phyloP scores from a whole-genome alignment of 2,113 vertebrate genomes.

The Phalacrocorax brasilianus region DNA sequence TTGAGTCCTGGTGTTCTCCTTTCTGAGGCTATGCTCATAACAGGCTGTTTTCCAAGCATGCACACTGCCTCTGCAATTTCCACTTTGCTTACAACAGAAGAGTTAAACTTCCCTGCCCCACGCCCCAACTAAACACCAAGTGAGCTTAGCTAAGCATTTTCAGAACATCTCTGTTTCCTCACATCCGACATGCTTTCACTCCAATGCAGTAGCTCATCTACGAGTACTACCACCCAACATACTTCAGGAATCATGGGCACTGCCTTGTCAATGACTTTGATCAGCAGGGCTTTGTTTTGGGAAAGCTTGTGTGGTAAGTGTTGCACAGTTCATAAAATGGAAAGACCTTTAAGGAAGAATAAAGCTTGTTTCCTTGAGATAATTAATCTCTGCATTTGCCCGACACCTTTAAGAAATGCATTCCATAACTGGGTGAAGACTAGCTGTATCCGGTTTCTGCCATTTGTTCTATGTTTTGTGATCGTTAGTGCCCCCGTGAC shows the following conservation, averaged over 20 bases:
- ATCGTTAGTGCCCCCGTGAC: not conserved
- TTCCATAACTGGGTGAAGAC: not conserved
- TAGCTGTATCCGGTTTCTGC: not conserved
- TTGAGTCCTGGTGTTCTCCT: not conserved
- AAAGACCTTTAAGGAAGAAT: not conserved
- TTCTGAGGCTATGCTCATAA: not conserved
- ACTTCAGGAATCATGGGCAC: rapidly evolving
- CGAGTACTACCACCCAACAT: rapidly evolving
- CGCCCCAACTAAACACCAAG: rapidly evolving
- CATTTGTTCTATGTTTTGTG: not conserved
- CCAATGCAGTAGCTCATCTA: not conserved
- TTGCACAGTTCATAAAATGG: not conserved
- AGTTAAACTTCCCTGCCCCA: not conserved
- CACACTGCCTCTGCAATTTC: not conserved
- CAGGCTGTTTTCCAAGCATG: not conserved
- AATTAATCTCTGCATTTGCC: not conserved
- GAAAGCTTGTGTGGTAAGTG: not conserved
- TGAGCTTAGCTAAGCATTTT: not conserved
- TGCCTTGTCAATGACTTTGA: not conserved
- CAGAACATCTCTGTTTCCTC: not conserved
- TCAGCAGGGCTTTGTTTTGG: not conserved
- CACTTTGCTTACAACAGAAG: not conserved
- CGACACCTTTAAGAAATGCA: not conserved
- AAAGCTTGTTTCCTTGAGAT: not conserved
- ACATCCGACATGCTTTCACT: not conserved